phyloP scores from a whole-genome alignment of 1,140 invertebrate genomes.

The Nasonia vitripennis region DNA sequence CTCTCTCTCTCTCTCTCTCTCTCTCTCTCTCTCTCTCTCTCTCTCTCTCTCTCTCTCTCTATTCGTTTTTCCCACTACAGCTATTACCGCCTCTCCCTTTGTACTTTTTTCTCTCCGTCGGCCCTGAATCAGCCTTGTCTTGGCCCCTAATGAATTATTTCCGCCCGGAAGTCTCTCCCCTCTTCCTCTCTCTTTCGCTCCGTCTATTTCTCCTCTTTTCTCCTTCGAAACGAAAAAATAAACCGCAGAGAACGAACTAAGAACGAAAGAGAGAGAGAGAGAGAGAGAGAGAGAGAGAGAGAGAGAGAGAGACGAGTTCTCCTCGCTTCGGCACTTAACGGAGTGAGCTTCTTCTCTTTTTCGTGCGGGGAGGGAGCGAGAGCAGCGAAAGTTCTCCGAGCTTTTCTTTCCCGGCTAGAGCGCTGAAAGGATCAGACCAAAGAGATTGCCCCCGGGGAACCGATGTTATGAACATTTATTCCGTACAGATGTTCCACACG shows the following conservation, averaged over 20 bases:
- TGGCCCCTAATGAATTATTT: slow-evolving; percentile 54
- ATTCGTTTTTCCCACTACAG: slow-evolving; percentile 20
- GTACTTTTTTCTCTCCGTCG: neutral
- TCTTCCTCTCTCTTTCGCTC: neutral
- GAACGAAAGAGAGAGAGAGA: neutral
- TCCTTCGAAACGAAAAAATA: slow-evolving; percentile 36
- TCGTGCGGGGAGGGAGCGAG: neutral
- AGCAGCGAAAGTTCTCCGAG: slow-evolving; percentile 32
- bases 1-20: neutral
- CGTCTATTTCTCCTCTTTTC: neutral
- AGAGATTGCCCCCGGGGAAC: slow-evolving; percentile 3
- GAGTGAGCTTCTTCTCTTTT: slow-evolving; percentile 38
- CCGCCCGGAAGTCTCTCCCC: slow-evolving; percentile 29
- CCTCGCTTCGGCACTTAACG: slow-evolving; percentile 47
- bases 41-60: slow-evolving; percentile 4
- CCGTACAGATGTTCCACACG: neutral
- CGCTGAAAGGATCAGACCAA: neutral
- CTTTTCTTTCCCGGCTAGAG: slow-evolving; percentile 32
- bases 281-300: neutral
- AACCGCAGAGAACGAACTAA: slow-evolving; percentile 1
- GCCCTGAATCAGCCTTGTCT: slow-evolving; percentile 36
- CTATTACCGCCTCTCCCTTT: slow-evolving; percentile 8
- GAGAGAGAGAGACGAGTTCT: slow-evolving; percentile 7
- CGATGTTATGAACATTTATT: slow-evolving; percentile 31
- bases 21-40: neutral